Base-by-base conservation (phyloP, 2,113 vertebrate genomes). In the Cricetomys ansorgei region DNA sequence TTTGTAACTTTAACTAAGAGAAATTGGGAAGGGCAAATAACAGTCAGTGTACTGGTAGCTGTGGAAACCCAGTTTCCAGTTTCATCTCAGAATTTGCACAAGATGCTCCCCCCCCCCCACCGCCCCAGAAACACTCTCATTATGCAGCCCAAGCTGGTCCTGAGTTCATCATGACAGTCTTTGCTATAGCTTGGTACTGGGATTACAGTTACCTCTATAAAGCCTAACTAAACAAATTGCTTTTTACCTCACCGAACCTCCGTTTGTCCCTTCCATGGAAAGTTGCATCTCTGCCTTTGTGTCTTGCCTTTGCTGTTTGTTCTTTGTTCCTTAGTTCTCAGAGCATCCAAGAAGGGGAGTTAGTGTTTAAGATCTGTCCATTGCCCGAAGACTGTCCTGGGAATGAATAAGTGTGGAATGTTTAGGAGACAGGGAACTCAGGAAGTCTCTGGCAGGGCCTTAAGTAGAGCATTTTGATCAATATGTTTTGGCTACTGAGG, bases 391-490 rank as follows among this genome's bases (percentile, higher is more conserved):
- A 31, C 88, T 92, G 34, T 89, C 43, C 69, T 2, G n/a, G 53
- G 73, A 94, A 72, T 87, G 23, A 93, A 17, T 59, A 45, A 89
- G 57, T 89, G 55, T 89, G 55, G 55, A 64, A 62, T 85, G 43
- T 73, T 95, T 91, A 88, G 84, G 13, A 59, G 48, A 48, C 59
- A 87, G 43, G 89, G 40, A 94, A 90, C 7, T 79, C 55, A 55
- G 89, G 53, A 90, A 72, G 45, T 10, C 59, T 95, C 77, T 89
- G 59, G 67, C 62, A 86, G 40, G 53, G 19, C 29, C 16, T 72
- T 88, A 72, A 85, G 90, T 92, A 91, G 65, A 96, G 25, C 72
- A 88, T 96, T 92, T 84, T 88, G 70, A 91, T 97, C 76, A 91
- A 16, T 59, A 11, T 80, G 29, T 94, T 94, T 97, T 94, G n/a